Evolutionary conservation across 2,113 vertebrate species (phyloP).

Genomic region (human): GRCh38 chr14:57986501-57987000

Average conservation of each 20-base stretch:
- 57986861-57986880: not conserved
- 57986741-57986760: not conserved
- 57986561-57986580: not conserved
- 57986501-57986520: too few relatives aligned
- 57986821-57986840: not conserved
- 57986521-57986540: too few relatives aligned
- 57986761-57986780: not conserved
- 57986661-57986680: not conserved
- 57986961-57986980: not conserved
- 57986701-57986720: not conserved
- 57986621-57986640: not conserved
- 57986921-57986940: not conserved
- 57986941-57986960: not conserved
- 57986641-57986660: not conserved
- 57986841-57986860: not conserved
- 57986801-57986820: not conserved
- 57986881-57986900: accelerated
- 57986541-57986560: not conserved
- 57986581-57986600: not conserved
- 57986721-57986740: not conserved
- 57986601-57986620: not conserved
- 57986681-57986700: not conserved
- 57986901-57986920: not conserved
- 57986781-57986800: not conserved
- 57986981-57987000: not conserved